phyloP scores from a whole-genome alignment of 2,888 invertebrate genomes.

The Rotaria socialis region DNA sequence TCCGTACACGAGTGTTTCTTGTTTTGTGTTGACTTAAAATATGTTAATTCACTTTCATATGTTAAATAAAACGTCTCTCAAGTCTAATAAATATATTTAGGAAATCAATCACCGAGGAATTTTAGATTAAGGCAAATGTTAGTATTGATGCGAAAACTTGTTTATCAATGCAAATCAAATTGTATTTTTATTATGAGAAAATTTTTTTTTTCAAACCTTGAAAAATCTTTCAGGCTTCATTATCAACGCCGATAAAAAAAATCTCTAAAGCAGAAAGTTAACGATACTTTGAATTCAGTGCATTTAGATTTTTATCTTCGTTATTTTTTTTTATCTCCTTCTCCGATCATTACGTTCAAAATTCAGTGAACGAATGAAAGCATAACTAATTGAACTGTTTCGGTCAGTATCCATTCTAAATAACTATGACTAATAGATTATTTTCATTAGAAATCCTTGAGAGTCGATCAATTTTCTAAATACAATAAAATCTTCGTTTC shows the following conservation, averaged over 20 bases:
- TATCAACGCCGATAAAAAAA: neutral
- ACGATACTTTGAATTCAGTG: neutral
- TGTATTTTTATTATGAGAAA: neutral
- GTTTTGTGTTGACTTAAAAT: too few relatives aligned
- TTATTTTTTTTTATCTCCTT: neutral
- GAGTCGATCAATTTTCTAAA: neutral
- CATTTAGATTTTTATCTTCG: neutral
- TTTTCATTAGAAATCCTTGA: neutral
- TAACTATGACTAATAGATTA: neutral
- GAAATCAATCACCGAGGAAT: neutral
- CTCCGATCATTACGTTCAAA: neutral
- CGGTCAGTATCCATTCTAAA: neutral
- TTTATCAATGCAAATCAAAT: too few relatives aligned
- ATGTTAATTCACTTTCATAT: too few relatives aligned
- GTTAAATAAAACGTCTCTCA: neutral
- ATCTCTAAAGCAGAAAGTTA: neutral
- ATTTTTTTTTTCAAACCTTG: neutral
- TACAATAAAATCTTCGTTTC: neutral
- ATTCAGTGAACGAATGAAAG: neutral
- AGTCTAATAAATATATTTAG: neutral
- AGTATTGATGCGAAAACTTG: neutral
- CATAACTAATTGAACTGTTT: neutral
- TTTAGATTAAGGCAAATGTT: neutral
- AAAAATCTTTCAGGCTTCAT: neutral
- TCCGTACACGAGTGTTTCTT: too few relatives aligned